Evolutionary conservation across 2,888 invertebrate genomes (phyloP), one percentile per base, ranked within the genome.

Genomic region (Acronicta alni): DNA sequence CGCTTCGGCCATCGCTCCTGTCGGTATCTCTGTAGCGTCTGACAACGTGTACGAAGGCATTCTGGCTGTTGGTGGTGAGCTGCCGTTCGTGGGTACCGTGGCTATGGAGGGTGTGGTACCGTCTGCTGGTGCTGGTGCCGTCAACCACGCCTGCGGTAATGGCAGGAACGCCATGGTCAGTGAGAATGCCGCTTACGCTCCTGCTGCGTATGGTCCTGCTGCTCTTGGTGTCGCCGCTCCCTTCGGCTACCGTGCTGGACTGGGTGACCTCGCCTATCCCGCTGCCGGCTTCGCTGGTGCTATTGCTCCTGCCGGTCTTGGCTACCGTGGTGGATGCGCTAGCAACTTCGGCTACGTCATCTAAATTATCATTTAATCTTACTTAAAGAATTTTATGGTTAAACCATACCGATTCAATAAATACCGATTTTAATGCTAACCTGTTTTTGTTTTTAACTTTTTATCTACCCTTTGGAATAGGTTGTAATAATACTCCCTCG

Each of bases 21-120:
- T 67, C 20, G 87, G 87, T 8, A 77, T 88, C 16, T 75, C 80
- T 8, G 75, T 87, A 32, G 58, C 74, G 1, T 84, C 87, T 43
- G 41, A 51, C 16, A 63, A 57, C 37, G 17, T 20, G 8, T 69
- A 63, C 23, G 60, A 60, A 20, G 65, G 67, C 41, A 9, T 15
- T 18, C 12, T 66, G 37, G 14, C 38, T 15, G 47, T 52, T 1
- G 64, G n/a, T 42, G 71, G 72, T 37, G 69, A 66, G 51, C 51
- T 60, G 58, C 77, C 62, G 20, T 65, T 67, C 56, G 63, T 64
- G 20, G 72, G 67, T 38, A 64, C 75, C 67, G 74, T 55, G 47
- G 73, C 63, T 56, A 16, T 59, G n/a, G 61, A 61, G 3, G 62
- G 57, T 15, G 47, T 57, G 9, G 16, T 65, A 12, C 59, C 69